Base-by-base conservation (phyloP, 1,140 invertebrate species). In the Drosophila novamexicana region DNA sequence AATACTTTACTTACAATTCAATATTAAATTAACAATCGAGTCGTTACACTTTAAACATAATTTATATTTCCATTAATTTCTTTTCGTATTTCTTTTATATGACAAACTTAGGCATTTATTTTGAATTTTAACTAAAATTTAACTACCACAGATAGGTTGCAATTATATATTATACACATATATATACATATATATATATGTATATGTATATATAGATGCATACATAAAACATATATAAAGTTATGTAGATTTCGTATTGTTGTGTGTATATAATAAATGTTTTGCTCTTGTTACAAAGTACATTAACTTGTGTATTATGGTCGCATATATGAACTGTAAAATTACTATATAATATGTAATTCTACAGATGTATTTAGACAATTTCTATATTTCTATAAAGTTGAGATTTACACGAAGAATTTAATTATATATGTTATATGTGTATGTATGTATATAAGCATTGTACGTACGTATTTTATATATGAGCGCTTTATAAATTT, bases 111-210 rank as follows among this genome's bases (percentile, higher is more conserved):
- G 77, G 74, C 58, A 84, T 67, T 81, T 85, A 84, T 73, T 76
- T 85, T 84, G 80, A 91, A 91, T 90, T 91, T 91, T 88, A 86
- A 91, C 90, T 91, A 91, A 91, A 91, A 91, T 90, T 90, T 91
- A 91, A 91, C 90, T 91, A 91, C 90, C 90, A 91, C 90, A 91
- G 90, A 91, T 91, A 91, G 90, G 90, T 91, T 91, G 90, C 90
- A 88, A 91, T 91, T 91, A 90, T 70, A 84, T 84, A 84, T 84
- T 66, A 54, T 72, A 76, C 66, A 40, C 59, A 65, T 76, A 69
- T 63, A 64, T 44, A 66, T 47, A 61, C 67, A 62, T 34, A 69
- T 40, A 18, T 47, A 74, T 61, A 79, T 59, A 61, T 67, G 4
- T 29, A 29, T 29, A 29, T 29, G 22, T 58, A 63, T 62, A 76